These are phyloP conservation scores for Stenurella melanura DNA, from an alignment of 2,888 invertebrate species.

Conservation along the genomic window DNA sequence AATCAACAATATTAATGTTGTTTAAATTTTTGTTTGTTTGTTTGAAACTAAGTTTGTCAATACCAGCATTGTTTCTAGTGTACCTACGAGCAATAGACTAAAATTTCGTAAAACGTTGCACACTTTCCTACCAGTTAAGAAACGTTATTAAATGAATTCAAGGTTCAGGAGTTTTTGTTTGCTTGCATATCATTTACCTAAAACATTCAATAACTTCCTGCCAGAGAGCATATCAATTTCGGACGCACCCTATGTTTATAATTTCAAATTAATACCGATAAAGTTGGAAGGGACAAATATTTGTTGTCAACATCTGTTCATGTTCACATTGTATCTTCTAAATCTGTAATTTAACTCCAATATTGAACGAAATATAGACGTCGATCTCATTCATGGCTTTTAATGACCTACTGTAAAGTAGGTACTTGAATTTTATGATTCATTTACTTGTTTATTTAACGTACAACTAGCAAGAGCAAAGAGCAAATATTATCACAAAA, in stretches of 20 bases:
- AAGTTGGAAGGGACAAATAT: not conserved
- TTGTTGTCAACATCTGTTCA: conserved; percentile 4
- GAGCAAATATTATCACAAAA: too few species aligned
- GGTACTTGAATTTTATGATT: too few species aligned
- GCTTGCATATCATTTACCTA: not conserved
- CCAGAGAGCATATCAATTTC: conserved; percentile 21
- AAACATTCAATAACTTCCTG: conserved; percentile 13
- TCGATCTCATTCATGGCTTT: not conserved
- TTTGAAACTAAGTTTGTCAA: too few species aligned
- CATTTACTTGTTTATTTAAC: too few species aligned
- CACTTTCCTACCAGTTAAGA: too few species aligned
- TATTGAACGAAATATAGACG: not conserved
- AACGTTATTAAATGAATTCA: not conserved
- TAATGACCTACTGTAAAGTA: too few species aligned
- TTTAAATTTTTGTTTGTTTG: too few species aligned
- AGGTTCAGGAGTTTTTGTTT: not conserved
- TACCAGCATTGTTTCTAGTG: too few species aligned
- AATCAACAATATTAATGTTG: too few species aligned
- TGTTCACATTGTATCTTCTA: conserved; percentile 4
- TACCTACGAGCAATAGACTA: too few species aligned
- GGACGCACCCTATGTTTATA: conserved; percentile 2
- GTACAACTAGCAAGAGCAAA: too few species aligned
- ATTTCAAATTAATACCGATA: conserved; percentile 22
- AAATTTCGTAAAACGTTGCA: too few species aligned
- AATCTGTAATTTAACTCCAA: not conserved